Evolutionary conservation across 2,113 vertebrate species (phyloP).

Genomic region (Protobothrops flavoviridis): DNA sequence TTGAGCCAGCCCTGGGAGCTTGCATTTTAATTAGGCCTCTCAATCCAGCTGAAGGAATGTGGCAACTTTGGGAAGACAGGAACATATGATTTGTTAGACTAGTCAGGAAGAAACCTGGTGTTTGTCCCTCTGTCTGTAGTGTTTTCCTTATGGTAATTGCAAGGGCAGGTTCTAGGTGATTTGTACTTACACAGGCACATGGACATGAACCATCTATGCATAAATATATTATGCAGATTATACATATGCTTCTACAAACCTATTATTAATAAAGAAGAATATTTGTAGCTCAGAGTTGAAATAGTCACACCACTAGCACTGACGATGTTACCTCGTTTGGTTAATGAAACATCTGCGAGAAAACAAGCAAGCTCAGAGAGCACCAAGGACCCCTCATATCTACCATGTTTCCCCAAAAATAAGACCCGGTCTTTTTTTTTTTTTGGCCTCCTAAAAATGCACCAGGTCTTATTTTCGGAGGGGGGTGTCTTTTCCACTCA

Average conservation of each 20-base stretch:
- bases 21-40: conserved; percentile 34
- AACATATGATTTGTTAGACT: conserved; percentile 38
- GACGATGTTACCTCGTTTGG: no score
- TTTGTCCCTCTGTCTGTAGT: neutral
- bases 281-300: no score
- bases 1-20: conserved; percentile 45
- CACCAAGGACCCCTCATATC: no score
- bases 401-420: no score
- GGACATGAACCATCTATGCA: conserved; percentile 37
- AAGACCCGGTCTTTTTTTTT: no score
- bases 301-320: no score
- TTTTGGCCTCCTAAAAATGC: no score
- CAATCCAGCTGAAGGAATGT: conserved; percentile 28
- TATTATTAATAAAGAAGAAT: neutral
- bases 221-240: conserved; percentile 48
- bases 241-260: neutral
- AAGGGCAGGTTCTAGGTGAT: conserved; percentile 16
- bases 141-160: conserved; percentile 21
- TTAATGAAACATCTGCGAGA: no score
- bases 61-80: conserved; percentile 46
- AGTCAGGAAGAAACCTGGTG: neutral
- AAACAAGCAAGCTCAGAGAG: no score
- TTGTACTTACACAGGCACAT: conserved; percentile 21
- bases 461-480: no score
- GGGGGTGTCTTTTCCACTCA: no score